phyloP scores from a whole-genome alignment of 2,113 vertebrate species.

The Lichenostomus cassidix region DNA sequence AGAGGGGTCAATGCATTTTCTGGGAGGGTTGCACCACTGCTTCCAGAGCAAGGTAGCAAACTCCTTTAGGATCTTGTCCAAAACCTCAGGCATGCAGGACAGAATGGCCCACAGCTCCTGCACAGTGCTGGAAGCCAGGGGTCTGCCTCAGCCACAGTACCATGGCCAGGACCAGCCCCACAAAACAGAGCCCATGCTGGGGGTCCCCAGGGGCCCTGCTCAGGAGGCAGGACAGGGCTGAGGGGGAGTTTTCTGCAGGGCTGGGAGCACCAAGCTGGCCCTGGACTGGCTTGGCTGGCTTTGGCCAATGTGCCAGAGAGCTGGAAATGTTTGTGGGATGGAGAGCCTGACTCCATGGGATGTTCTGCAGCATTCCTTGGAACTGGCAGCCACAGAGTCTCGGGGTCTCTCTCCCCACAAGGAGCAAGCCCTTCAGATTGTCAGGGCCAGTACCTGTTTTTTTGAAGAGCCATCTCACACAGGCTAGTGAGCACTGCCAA shows the following conservation, averaged over 20 bases:
- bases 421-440: not conserved
- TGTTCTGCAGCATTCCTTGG: not conserved
- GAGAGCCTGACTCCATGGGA: not conserved
- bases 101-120: not conserved
- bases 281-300: not conserved
- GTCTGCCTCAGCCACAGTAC: not conserved
- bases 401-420: not conserved
- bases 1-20: fast-evolving
- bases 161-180: not conserved
- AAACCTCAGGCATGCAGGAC: not conserved
- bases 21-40: not conserved
- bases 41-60: not conserved
- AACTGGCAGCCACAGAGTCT: not conserved
- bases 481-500: not conserved
- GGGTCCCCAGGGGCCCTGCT: not conserved
- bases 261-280: not conserved
- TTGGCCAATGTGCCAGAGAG: not conserved
- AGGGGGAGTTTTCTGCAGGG: not conserved
- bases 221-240: not conserved
- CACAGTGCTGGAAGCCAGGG: not conserved
- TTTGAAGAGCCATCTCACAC: not conserved
- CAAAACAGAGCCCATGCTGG: not conserved
- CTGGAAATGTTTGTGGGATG: not conserved
- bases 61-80: not conserved
- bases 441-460: not conserved